Evolutionary conservation across 2,888 invertebrate species (phyloP), one percentile per base, ranked within the genome.

Genomic region (Rotaria sp.): DNA sequence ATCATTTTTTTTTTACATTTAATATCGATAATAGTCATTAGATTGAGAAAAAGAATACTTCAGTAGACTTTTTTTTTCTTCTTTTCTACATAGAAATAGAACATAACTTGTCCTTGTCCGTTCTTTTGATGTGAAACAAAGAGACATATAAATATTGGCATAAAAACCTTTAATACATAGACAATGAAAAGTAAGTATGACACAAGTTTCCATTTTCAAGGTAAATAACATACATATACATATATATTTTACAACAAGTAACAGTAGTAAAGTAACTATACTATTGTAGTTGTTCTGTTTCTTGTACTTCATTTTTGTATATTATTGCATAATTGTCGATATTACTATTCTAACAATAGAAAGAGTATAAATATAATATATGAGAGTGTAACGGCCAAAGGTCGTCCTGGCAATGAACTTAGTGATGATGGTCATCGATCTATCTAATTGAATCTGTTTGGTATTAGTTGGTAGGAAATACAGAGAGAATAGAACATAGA

Each of bases 361-460:
- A 67, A 67, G 35, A 67, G 21, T 67, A 67, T n/a, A 59, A 59
- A 59, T 59, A 30, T 30, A 21, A 21, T 35, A 30, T 18, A 21
- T 7, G 18, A 67, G 30, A 38, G 35, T 67, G 35, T 67, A 67
- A 67, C 67, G 67, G 67, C 35, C 67, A 67, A 67, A 67, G 67
- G 67, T 67, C 67, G 67, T 18, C 67, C 18, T 67, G 8, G 67
- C 35, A 67, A 35, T 67, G 21, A 35, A 67, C 30, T 15, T 67
- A 38, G 7, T 21, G 35, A 67, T 67, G 67, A 35, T 67, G 67
- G 67, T 67, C 67, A 67, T 67, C 67, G 35, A 67, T 67, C 67
- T 67, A 67, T 67, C 67, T 67, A 67, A 67, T 67, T 35, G 67
- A 67, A 67, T 67, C 67, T 67, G 67, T 67, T 67, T 21, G 35